A percentile compares a stretch with the other conserved stretches of the same genome.
These are phyloP conservation scores for Boleophthalmus pectinirostris DNA, from an alignment of 2,113 vertebrate species.

Conservation along the genomic window DNA sequence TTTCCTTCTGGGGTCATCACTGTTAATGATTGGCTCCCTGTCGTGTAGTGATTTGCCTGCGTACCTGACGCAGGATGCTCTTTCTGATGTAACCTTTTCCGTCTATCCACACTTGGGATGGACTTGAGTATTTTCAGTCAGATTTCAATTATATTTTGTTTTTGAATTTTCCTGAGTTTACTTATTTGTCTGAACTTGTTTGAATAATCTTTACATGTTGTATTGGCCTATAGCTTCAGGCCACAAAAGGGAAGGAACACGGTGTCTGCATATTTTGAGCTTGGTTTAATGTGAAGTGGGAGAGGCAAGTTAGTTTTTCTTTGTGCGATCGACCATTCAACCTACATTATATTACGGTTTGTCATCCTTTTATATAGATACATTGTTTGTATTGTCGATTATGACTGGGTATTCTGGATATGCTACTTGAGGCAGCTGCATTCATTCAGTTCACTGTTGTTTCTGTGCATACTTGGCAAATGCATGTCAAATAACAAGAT, in stretches of 20 bases:
- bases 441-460: conserved; percentile 9
- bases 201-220: conserved; percentile 24
- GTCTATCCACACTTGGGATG: neutral
- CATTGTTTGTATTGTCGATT: conserved; percentile 37
- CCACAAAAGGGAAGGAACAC: conserved; percentile 47
- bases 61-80: neutral
- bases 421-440: conserved; percentile 43
- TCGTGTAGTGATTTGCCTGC: neutral
- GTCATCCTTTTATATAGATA: conserved; percentile 22
- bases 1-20: neutral
- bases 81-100: neutral
- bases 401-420: conserved; percentile 23
- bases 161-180: conserved; percentile 21
- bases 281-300: conserved; percentile 37
- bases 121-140: neutral
- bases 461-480: conserved; percentile 42
- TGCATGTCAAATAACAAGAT: conserved; percentile 40
- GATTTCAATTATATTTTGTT: neutral
- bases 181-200: neutral
- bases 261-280: conserved; percentile 6
- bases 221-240: conserved; percentile 21
- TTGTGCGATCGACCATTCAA: neutral
- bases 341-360: conserved; percentile 19
- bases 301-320: conserved; percentile 20
- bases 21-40: neutral